These are phyloP conservation scores for Panthera uncia DNA, from an alignment of 2,113 vertebrate genomes.

Conservation along the genomic window DNA sequence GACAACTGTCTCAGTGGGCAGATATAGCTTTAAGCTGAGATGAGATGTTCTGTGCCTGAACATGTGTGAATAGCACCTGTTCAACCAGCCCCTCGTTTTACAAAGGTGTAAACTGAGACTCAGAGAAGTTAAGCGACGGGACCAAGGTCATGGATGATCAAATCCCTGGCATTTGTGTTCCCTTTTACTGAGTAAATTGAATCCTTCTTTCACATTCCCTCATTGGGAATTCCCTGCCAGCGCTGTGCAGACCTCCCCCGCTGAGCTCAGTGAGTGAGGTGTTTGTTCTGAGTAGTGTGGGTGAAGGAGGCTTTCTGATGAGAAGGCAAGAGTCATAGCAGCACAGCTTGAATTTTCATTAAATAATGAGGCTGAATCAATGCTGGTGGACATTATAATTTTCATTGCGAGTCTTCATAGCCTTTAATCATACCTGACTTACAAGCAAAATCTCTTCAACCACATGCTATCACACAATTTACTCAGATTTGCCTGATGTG, in stretches of 20 bases:
- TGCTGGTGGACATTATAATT: neutral
- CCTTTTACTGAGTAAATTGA: neutral
- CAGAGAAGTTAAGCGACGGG: neutral
- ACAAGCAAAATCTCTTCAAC: neutral
- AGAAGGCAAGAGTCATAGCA: neutral
- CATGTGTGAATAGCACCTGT: neutral
- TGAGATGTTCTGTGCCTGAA: neutral
- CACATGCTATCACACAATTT: neutral
- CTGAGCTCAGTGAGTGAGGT: neutral
- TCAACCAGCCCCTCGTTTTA: neutral
- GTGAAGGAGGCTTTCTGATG: neutral
- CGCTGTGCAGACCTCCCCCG: neutral
- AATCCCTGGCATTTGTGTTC: neutral
- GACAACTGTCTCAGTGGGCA: neutral
- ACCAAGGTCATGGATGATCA: neutral
- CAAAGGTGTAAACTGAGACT: neutral
- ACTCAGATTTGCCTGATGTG: neutral
- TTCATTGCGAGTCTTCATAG: neutral
- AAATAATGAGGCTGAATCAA: neutral
- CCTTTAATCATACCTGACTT: neutral
- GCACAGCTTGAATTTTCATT: neutral
- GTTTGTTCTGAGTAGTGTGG: neutral
- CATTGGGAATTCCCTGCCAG: fast-evolving
- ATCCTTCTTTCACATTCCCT: neutral
- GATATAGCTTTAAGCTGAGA: neutral